These are phyloP conservation scores for Ascidia mentula DNA, from an alignment of 23 tunicate species.

Conservation along the genomic window DNA sequence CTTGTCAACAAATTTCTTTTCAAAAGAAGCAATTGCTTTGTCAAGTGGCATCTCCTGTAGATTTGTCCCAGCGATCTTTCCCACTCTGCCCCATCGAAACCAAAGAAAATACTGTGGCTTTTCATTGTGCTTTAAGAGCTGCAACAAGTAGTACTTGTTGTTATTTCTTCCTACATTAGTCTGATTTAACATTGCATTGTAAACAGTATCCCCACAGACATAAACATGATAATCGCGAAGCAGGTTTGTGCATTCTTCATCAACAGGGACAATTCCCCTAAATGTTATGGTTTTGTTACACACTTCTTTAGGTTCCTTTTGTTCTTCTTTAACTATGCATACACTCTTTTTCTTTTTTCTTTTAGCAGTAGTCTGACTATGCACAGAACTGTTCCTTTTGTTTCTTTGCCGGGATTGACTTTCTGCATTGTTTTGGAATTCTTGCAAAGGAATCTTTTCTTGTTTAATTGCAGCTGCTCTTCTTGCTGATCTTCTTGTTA, in stretches of 20 bases:
- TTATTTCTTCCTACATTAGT: constrained; percentile 76
- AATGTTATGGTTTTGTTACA: constrained; percentile 31
- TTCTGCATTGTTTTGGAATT: background rate
- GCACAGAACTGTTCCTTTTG: background rate
- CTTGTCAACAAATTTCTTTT: constrained; percentile 73
- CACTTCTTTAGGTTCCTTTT: background rate
- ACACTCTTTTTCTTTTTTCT: background rate
- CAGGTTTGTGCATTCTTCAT: constrained; percentile 41
- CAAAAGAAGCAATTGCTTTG: constrained; percentile 36
- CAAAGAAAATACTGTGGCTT: constrained; percentile 40
- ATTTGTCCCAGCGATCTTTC: constrained; percentile 66
- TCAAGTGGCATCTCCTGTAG: constrained; percentile 12
- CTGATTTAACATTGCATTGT: constrained; percentile 88
- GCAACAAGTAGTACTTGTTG: constrained; percentile 79
- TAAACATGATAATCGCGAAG: constrained; percentile 48
- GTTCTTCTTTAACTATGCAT: background rate
- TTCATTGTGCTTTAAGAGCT: constrained; percentile 50
- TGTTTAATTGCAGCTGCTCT: background rate
- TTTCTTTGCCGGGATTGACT: background rate
- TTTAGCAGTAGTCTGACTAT: background rate
- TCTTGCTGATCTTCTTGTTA: background rate
- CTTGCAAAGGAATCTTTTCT: background rate
- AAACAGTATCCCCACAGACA: constrained; percentile 22
- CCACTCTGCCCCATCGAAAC: constrained; percentile 88
- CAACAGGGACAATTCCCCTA: constrained; percentile 62